Evolutionary conservation across 2,797 vertebrate species (phyloP).

Genomic region (Clarias fuscus): DNA sequence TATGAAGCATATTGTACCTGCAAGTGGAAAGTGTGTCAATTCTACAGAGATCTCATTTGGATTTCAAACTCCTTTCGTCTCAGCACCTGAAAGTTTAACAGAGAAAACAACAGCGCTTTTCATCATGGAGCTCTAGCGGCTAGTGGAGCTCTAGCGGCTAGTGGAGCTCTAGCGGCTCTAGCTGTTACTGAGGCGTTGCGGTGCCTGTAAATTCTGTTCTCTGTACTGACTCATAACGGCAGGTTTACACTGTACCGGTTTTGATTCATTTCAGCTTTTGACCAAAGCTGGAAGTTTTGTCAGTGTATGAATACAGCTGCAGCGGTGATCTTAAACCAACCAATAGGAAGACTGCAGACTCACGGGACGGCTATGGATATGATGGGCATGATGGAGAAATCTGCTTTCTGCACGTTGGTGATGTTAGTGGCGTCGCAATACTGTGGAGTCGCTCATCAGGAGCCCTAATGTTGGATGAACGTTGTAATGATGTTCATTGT

Average conservation of each 20-base stretch:
- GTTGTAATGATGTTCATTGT: not conserved
- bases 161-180: not conserved
- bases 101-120: conserved; percentile 31
- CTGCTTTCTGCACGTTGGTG: not conserved
- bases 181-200: not conserved
- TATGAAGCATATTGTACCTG: conserved; percentile 77
- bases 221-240: not conserved
- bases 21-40: conserved; percentile 76
- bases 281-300: not conserved
- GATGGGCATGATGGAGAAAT: not conserved
- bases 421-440: not conserved
- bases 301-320: not conserved
- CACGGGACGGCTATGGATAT: not conserved
- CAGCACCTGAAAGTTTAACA: not conserved
- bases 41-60: conserved; percentile 78
- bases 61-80: conserved; percentile 58
- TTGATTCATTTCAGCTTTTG: too few species aligned
- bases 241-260: not conserved
- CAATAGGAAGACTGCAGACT: not conserved
- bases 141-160: too few species aligned
- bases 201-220: not conserved
- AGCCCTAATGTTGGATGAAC: too few species aligned
- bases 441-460: too few species aligned
- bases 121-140: not conserved
- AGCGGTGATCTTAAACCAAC: not conserved